These are phyloP conservation scores for Melitaea athalia DNA, from an alignment of 2,888 invertebrate genomes.

Conservation along the genomic window DNA sequence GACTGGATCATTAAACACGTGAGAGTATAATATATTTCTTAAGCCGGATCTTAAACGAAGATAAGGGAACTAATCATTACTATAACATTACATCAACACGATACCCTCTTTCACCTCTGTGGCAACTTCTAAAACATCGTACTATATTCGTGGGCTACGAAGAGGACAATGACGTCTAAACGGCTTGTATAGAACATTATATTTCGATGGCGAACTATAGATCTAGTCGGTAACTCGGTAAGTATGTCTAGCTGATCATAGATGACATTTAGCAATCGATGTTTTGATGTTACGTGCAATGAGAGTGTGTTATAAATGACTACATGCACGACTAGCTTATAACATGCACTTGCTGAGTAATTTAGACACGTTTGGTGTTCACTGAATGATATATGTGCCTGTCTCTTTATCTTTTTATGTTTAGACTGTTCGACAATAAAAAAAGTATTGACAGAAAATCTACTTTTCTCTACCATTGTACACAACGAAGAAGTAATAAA, in stretches of 20 bases:
- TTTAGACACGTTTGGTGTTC: background rate
- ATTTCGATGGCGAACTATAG: background rate
- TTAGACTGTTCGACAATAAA: background rate
- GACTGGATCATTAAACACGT: too few species aligned
- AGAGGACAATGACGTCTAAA: background rate
- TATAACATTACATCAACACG: too few species aligned
- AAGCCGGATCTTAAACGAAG: too few species aligned
- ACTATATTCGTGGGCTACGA: background rate
- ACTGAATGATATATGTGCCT: constrained; percentile 1
- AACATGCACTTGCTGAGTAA: constrained; percentile 17
- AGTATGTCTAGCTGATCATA: constrained; percentile 1
- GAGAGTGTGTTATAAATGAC: constrained; percentile 17
- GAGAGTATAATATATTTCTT: too few species aligned
- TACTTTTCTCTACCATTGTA: background rate
- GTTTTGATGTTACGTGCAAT: constrained; percentile 17
- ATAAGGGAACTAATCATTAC: too few species aligned
- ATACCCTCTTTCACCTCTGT: too few species aligned
- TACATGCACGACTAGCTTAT: constrained; percentile 19
- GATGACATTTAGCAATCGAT: constrained; percentile 21
- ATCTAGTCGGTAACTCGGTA: background rate
- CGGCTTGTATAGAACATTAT: background rate
- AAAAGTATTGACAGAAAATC: background rate
- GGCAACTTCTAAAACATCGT: too few species aligned
- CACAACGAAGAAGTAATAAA: background rate
- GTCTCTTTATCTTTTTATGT: background rate